phyloP scores from a whole-genome alignment of 2,797 vertebrate species.

The Clarias fuscus region DNA sequence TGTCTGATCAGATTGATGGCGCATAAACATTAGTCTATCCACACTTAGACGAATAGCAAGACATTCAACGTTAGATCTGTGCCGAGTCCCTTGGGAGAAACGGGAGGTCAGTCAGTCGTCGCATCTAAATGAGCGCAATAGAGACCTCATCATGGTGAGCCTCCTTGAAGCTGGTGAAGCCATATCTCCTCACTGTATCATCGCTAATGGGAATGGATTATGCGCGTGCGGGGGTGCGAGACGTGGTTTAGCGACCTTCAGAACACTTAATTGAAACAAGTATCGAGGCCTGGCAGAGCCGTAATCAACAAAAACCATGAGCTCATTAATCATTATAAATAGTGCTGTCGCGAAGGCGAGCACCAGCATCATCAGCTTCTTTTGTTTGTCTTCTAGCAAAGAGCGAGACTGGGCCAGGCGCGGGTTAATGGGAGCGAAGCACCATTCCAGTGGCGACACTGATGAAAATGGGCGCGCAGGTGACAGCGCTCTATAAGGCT shows the following conservation, averaged over 20 bases:
- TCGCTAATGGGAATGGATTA: constrained; percentile 90
- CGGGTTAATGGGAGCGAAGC: constrained; percentile 92
- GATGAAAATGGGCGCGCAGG: constrained; percentile 84
- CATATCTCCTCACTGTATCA: constrained; percentile 70
- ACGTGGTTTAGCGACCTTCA: constrained; percentile 89
- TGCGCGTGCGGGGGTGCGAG: constrained; percentile 73
- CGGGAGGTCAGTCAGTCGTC: constrained; percentile 58
- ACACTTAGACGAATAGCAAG: constrained; percentile 72
- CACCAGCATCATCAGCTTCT: constrained; percentile 75
- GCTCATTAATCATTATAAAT: constrained; percentile 93
- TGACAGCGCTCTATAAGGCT: constrained; percentile 79
- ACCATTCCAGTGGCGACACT: constrained; percentile 85
- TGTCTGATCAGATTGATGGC: constrained; percentile 63
- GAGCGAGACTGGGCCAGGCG: constrained; percentile 72
- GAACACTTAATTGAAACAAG: constrained; percentile 90
- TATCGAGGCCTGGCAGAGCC: constrained; percentile 85
- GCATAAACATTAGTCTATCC: constrained; percentile 80
- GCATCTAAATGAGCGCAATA: constrained; percentile 45
- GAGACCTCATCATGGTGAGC: constrained; percentile 70
- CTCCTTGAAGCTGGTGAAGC: constrained; percentile 75
- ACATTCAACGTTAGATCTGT: constrained; percentile 64
- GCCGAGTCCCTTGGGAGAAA: constrained; percentile 66
- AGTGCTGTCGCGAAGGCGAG: constrained; percentile 85
- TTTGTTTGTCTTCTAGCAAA: constrained; percentile 71
- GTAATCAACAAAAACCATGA: constrained; percentile 89